Percentiles rank a stretch among this genome's conserved stretches.
phyloP scores from a whole-genome alignment of 2,888 invertebrate genomes.

The Temnothorax unifasciatus region DNA sequence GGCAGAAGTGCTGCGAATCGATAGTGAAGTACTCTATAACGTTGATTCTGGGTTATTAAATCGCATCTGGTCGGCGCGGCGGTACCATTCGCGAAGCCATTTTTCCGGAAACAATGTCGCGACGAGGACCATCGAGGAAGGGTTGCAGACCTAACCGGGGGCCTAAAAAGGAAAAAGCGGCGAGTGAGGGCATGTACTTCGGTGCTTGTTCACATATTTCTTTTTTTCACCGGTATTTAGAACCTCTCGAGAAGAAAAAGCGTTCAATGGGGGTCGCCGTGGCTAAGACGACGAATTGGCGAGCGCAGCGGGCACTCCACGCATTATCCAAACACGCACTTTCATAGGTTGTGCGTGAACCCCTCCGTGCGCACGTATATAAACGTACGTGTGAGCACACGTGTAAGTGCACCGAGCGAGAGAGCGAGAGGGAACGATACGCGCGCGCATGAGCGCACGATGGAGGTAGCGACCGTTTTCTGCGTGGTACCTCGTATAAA shows the following conservation, averaged over 20 bases:
- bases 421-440: constrained; percentile 19
- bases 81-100: constrained; percentile 73
- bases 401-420: not conserved
- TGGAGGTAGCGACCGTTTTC: constrained; percentile 55
- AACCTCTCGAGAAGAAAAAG: constrained; percentile 76
- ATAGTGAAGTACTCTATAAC: constrained; percentile 23
- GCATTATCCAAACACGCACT: constrained; percentile 79
- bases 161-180: constrained; percentile 49
- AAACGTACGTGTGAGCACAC: not conserved
- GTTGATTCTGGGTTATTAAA: constrained; percentile 71
- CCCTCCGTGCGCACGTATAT: constrained; percentile 48
- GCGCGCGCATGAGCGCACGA: constrained; percentile 22
- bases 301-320: constrained; percentile 75
- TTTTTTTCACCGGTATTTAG: constrained; percentile 78
- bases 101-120: constrained; percentile 85
- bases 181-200: constrained; percentile 39
- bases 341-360: constrained; percentile 68
- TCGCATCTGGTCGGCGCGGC: constrained; percentile 71
- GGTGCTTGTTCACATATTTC: constrained; percentile 61
- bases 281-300: constrained; percentile 62
- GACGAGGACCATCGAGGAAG: constrained; percentile 82
- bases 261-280: constrained; percentile 78
- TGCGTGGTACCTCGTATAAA: constrained; percentile 75
- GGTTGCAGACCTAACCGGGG: constrained; percentile 37
- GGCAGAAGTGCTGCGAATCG: constrained; percentile 16